Percentiles rank a stretch among this genome's conserved stretches.
Evolutionary conservation across 2,113 vertebrate species (phyloP).

Genomic region (Pandion haliaetus): DNA sequence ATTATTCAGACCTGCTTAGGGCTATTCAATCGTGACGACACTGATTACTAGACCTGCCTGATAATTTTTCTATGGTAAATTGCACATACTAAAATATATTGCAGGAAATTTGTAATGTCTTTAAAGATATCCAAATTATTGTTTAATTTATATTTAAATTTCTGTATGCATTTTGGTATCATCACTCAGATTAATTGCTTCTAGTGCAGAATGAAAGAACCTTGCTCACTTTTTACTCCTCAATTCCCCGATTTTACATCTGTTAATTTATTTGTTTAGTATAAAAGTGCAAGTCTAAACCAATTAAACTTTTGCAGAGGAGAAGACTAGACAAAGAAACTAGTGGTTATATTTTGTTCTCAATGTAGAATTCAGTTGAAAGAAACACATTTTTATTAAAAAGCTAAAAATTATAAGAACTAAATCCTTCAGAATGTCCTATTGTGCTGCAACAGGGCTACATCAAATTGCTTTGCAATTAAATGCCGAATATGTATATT

Average conservation of each 20-base stretch:
- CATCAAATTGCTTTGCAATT: background rate
- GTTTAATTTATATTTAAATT: background rate
- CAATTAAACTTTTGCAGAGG: background rate
- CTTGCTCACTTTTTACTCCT: background rate
- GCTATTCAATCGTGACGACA: background rate
- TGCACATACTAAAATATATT: background rate
- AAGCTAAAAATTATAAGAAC: background rate
- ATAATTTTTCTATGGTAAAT: background rate
- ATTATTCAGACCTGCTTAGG: background rate
- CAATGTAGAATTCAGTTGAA: background rate
- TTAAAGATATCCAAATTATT: background rate
- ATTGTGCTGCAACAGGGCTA: background rate
- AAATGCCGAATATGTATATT: background rate
- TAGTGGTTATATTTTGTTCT: background rate
- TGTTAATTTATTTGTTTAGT: background rate
- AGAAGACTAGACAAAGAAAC: background rate
- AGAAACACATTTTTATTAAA: background rate
- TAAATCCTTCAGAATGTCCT: background rate
- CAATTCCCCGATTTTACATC: background rate
- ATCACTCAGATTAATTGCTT: background rate
- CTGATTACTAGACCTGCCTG: background rate
- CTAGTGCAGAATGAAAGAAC: background rate
- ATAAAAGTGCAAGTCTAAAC: background rate
- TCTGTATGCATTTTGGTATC: background rate
- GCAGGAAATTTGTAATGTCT: background rate